Conservation (phyloP, 2,888 invertebrate species). For the Stenchaetothrips biformis region DNA sequence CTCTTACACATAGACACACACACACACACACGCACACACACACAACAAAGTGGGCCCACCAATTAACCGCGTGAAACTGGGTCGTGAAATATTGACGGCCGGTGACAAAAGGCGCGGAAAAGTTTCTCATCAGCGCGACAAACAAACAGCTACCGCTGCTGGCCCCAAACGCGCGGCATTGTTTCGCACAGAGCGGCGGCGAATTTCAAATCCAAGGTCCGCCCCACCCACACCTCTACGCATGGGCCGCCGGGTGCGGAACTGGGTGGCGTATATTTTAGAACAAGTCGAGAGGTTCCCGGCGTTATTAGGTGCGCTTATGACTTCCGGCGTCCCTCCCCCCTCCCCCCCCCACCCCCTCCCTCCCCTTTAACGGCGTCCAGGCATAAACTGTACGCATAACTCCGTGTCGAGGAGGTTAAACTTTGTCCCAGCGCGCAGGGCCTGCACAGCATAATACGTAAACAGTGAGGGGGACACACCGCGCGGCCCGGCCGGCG, state of each 20-base stretch:
- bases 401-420: slow-evolving; percentile 17
- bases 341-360: background rate
- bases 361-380: background rate
- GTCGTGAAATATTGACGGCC: no score
- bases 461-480: background rate
- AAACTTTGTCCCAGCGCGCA: slow-evolving; percentile 13
- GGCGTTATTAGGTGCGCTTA: slow-evolving; percentile 23
- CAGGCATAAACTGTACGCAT: slow-evolving; percentile 15
- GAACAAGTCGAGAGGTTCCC: slow-evolving; percentile 1
- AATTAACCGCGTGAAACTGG: no score
- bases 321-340: slow-evolving; percentile 3
- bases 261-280: slow-evolving; percentile 3
- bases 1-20: no score
- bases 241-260: background rate
- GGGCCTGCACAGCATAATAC: background rate
- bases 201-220: no score
- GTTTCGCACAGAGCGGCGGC: no score
- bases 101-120: no score
- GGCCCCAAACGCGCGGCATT: background rate
- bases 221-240: background rate
- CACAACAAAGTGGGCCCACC: no score
- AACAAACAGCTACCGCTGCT: background rate
- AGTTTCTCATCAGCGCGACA: no score
- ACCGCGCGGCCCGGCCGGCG: background rate
- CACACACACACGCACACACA: no score